Evolutionary conservation across 2,888 invertebrate genomes (phyloP).

Genomic region (Poecilus cupreus): DNA sequence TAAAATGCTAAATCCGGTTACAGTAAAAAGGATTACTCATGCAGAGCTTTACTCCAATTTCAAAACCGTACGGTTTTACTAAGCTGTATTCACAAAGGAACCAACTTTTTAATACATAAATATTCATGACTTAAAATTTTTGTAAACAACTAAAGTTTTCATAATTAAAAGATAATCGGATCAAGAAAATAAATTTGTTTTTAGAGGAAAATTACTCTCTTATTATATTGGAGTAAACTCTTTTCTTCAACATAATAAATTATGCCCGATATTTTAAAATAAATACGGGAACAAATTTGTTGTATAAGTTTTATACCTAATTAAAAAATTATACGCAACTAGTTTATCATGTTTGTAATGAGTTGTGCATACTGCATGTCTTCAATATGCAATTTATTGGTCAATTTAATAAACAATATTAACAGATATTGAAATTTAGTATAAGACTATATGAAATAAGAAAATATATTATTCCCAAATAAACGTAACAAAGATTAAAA

Average conservation of each 20-base stretch:
- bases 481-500: too few relatives aligned
- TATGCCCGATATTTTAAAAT: too few relatives aligned
- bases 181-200: conserved; percentile 26
- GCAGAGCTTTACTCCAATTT: neutral
- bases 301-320: too few relatives aligned
- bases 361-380: too few relatives aligned
- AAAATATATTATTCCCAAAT: too few relatives aligned
- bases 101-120: conserved; percentile 11
- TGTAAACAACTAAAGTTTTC: conserved; percentile 10
- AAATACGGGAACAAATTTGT: too few relatives aligned
- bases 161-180: conserved; percentile 16
- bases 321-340: too few relatives aligned
- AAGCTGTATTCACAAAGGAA: conserved; percentile 14
- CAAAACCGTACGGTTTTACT: neutral
- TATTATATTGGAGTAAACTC: neutral
- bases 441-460: too few relatives aligned
- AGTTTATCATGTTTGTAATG: too few relatives aligned
- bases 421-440: too few relatives aligned
- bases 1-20: neutral
- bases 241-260: neutral
- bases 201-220: neutral
- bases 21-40: conserved; percentile 1
- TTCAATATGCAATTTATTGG: too few relatives aligned
- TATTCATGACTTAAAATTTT: conserved; percentile 6
- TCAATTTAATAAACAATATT: too few relatives aligned